phyloP scores from a whole-genome alignment of 2,888 invertebrate genomes.

The Galerucella calmariensis region DNA sequence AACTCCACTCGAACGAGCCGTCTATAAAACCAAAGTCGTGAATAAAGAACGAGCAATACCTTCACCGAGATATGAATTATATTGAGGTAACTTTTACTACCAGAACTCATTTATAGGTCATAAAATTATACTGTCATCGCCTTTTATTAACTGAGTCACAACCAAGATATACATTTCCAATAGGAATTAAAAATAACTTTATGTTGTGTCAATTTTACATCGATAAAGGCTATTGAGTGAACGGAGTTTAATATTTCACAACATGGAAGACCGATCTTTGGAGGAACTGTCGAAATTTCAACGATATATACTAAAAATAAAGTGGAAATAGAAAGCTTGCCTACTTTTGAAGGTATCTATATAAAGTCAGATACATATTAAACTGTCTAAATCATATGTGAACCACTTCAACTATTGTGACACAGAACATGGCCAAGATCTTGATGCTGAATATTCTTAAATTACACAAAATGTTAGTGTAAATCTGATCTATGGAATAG shows the following conservation, averaged over 20 bases:
- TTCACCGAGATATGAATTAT: slow-evolving; percentile 22
- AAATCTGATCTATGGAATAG: no score
- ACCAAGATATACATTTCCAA: neutral
- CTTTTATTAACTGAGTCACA: neutral
- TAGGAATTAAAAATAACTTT: neutral
- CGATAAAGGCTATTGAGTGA: neutral
- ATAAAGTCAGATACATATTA: no score
- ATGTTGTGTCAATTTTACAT: neutral
- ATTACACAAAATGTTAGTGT: no score
- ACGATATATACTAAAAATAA: neutral
- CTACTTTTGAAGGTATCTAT: no score
- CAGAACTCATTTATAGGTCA: slow-evolving; percentile 21
- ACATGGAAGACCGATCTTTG: neutral
- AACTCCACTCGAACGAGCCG: no score
- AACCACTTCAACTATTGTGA: no score
- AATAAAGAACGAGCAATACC: slow-evolving; percentile 22
- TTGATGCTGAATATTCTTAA: no score
- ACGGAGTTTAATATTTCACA: neutral
- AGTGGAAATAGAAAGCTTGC: no score
- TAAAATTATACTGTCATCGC: neutral
- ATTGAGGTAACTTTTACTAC: slow-evolving; percentile 16
- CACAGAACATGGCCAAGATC: no score
- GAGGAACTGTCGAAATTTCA: neutral
- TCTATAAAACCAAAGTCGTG: slow-evolving; percentile 8
- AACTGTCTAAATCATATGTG: no score